Evolutionary conservation across 2,888 invertebrate species (phyloP), one percentile per base, ranked within the genome.

Genomic region (Scaptomyza tumidula): DNA sequence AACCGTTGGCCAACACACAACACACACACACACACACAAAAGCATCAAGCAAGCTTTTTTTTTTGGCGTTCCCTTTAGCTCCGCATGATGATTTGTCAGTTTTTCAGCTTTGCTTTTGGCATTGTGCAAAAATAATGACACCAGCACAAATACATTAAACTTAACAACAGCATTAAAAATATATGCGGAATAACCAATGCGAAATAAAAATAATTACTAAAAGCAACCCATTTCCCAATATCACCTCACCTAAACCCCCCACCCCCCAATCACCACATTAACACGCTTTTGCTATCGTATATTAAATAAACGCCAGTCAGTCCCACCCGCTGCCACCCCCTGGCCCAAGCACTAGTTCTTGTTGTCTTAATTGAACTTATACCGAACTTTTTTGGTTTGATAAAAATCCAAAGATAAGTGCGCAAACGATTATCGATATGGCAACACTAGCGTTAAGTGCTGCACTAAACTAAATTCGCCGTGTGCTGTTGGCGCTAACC

Each of bases 361-460:
- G 11, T 33, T 39, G 59, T 5, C 46, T 27, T 77, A 77, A 62
- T 74, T 66, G 73, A 74, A 77, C 73, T 77, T 72, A 65, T 73
- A 74, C 46, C 62, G 67, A 37, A 67, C 60, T 63, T 62, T 56
- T 59, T 41, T 59, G 0, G 0, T 61, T 62, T 67, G 78, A 75
- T 78, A 78, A 78, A 74, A 62, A 50, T 29, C 16, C 14, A 59
- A 49, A 67, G 78, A 75, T 78, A 73, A 75, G 68, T 54, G 19
- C 1, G 35, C 29, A 35, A 37, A 6, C 39, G 58, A 66, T 60
- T 59, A 67, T 43, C 68, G 78, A 63, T 74, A 60, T 63, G 78
- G 68, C 60, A 73, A 63, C 58, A 43, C 31, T 48, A 37, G 24
- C 56, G 48, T 50, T 45, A 39, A 59, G 43, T 46, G 48, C 55